Conservation (phyloP, 2,797 vertebrate genomes). For the Leptatherina wallacei region DNA sequence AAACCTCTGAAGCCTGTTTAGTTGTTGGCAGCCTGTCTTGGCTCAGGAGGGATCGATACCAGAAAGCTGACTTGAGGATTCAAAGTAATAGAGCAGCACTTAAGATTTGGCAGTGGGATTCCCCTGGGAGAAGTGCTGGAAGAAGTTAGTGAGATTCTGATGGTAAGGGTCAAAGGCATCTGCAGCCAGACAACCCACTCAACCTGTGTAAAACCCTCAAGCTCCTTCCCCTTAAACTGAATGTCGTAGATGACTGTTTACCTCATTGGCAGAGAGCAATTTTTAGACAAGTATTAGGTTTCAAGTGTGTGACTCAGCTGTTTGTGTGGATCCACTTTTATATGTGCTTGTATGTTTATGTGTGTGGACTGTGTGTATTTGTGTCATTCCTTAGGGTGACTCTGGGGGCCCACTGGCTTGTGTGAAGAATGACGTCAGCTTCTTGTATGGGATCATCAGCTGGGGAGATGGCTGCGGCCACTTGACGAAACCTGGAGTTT, state of each 20-base stretch:
- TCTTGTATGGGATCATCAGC: slow-evolving; percentile 94
- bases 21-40: background rate
- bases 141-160: slow-evolving; percentile 2
- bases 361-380: slow-evolving; percentile 14
- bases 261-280: slow-evolving; percentile 8
- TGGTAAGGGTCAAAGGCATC: slow-evolving; percentile 8
- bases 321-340: slow-evolving; percentile 44
- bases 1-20: background rate
- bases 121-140: slow-evolving; percentile 12
- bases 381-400: slow-evolving; percentile 86
- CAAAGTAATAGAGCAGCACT: slow-evolving; percentile 21
- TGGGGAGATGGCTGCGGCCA: slow-evolving; percentile 93
- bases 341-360: slow-evolving; percentile 42
- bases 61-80: slow-evolving; percentile 16
- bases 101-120: slow-evolving; percentile 30
- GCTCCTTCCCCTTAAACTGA: slow-evolving; percentile 26
- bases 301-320: slow-evolving; percentile 52
- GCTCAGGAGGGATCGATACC: slow-evolving; percentile 11
- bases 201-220: slow-evolving; percentile 34
- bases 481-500: slow-evolving; percentile 90
- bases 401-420: slow-evolving; percentile 96
- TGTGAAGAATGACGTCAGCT: slow-evolving; percentile 82
- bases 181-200: slow-evolving; percentile 3
- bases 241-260: slow-evolving; percentile 51
- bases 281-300: slow-evolving; percentile 20